These are phyloP conservation scores for Amphiprion clarkii DNA, from an alignment of 2,797 vertebrate genomes.

Conservation along the genomic window DNA sequence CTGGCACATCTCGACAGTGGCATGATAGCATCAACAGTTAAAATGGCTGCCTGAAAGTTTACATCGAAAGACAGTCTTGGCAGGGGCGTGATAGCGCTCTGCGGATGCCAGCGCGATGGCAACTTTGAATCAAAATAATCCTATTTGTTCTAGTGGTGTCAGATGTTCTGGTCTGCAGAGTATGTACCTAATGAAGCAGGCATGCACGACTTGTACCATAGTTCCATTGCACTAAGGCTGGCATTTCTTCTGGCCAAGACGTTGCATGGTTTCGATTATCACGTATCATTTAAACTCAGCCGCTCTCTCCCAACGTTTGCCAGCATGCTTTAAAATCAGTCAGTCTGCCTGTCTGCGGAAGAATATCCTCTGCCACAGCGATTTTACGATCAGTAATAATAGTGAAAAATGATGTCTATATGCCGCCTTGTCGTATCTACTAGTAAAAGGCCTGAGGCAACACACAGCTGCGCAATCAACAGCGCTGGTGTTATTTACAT, in stretches of 20 bases:
- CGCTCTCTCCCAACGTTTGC: constrained; percentile 54
- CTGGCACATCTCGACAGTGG: constrained; percentile 45
- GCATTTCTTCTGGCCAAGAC: constrained; percentile 53
- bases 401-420: constrained; percentile 72
- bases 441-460: not conserved
- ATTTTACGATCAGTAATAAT: constrained; percentile 63
- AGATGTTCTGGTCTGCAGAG: constrained; percentile 66
- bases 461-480: constrained; percentile 18
- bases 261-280: constrained; percentile 77
- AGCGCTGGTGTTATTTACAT: constrained; percentile 32
- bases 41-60: constrained; percentile 60
- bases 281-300: constrained; percentile 69
- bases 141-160: constrained; percentile 67
- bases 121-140: constrained; percentile 66
- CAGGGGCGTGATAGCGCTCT: constrained; percentile 4
- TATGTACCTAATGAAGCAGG: constrained; percentile 52
- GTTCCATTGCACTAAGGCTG: constrained; percentile 53
- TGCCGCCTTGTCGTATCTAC: constrained; percentile 45
- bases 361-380: constrained; percentile 57
- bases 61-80: constrained; percentile 62
- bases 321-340: constrained; percentile 67
- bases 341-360: constrained; percentile 44
- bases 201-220: constrained; percentile 36
- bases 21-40: constrained; percentile 52
- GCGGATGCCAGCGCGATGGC: constrained; percentile 52